Evolutionary conservation across 2,888 invertebrate species (phyloP), one percentile per base, ranked within the genome.

Genomic region (Xylota segnis): DNA sequence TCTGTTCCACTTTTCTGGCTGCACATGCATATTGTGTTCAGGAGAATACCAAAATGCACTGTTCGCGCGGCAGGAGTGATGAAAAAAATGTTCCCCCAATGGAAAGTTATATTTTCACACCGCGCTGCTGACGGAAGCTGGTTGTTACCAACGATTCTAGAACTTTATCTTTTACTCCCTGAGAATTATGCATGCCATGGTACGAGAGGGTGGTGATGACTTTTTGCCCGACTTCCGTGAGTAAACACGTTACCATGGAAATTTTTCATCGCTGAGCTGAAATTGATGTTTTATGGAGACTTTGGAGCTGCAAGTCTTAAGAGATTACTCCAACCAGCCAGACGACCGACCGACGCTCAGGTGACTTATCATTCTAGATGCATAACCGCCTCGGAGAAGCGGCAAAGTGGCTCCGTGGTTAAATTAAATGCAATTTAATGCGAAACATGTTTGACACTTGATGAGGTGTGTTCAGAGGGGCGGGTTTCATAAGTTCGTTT

Each of bases 271-370:
- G 56, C 70, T 34, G 32, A 65, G 63, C 45, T 75, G 12, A 79
- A 84, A 84, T 84, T 84, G 79, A 74, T 84, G 79, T 84, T 84
- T 68, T 84, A 84, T 84, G 84, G 74, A 84, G 70, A 71, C 40
- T 43, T n/a, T 52, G 16, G 37, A 45, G 32, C 40, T 40, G 29
- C 29, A 78, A 83, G 72, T 72, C 78, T 78, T 68, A 40, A 78
- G 68, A 83, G 72, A 83, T 83, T 83, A 68, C 72, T 61, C 40
- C 16, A 14, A 23, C 59, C 54, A 12, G 29, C 34, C 54, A n/a
- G n/a, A n/a, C n/a, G n/a, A n/a, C 54, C 45, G 56, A 23, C 23
- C 12, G 65, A 18, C 18, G 61, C 45, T 54, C 16, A 61, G 72
- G 78, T 78, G 59, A 78, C 83, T 83, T 83, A 83, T 78, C 72